Evolutionary conservation across 2,113 vertebrate species (phyloP).

Genomic region (Tyto alba): DNA sequence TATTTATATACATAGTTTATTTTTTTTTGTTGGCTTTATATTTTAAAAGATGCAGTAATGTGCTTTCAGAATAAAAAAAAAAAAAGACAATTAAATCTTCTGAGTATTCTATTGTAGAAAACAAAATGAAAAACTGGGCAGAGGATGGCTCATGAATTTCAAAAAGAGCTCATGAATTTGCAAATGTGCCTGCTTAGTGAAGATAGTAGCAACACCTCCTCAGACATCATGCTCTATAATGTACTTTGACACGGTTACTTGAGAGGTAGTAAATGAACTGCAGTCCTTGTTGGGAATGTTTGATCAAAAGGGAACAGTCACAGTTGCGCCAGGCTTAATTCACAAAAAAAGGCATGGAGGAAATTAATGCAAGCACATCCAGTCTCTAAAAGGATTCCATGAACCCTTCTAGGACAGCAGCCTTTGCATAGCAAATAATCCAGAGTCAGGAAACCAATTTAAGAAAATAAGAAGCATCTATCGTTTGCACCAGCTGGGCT

Average conservation of each 20-base stretch:
- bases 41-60: not conserved
- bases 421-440: not conserved
- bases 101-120: constrained; percentile 26
- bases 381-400: not conserved
- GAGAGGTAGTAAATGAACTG: constrained; percentile 58
- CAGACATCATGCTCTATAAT: constrained; percentile 56
- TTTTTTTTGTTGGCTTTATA: not conserved
- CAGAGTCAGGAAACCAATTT: constrained; percentile 14
- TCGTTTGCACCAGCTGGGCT: not conserved
- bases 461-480: not conserved
- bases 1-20: not conserved
- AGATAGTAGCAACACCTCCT: constrained; percentile 60
- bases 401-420: not conserved
- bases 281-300: constrained; percentile 17
- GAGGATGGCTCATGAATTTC: constrained; percentile 59
- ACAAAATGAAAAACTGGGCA: constrained; percentile 19
- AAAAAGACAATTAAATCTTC: not conserved
- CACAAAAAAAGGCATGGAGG: constrained; percentile 18
- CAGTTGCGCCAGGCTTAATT: constrained; percentile 53
- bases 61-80: not conserved
- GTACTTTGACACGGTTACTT: constrained; percentile 44
- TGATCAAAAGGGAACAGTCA: constrained; percentile 45
- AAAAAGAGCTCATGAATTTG: constrained; percentile 69
- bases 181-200: constrained; percentile 49
- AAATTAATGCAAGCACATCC: constrained; percentile 25